phyloP scores from a whole-genome alignment of 2,113 vertebrate genomes.

The Tor tambroides region DNA sequence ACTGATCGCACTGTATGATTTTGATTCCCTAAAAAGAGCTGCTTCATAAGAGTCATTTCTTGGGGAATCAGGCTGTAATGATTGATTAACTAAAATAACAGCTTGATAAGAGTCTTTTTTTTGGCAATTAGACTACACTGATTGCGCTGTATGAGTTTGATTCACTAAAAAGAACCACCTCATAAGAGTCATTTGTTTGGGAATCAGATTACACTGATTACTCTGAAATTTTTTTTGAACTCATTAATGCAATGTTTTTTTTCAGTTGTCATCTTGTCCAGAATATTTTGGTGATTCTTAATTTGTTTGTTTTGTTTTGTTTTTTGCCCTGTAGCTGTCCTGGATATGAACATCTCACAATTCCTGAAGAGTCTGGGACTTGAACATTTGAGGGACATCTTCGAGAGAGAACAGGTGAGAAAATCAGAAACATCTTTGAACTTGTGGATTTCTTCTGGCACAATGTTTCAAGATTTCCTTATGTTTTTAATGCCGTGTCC shows the following conservation, averaged over 20 bases:
- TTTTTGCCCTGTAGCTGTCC: conserved; percentile 69
- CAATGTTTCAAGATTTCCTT: background rate
- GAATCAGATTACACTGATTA: background rate
- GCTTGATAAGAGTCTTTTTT: no score
- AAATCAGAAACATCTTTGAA: background rate
- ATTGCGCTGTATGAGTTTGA: no score
- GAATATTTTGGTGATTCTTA: background rate
- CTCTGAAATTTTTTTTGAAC: no score
- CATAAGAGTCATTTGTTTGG: background rate
- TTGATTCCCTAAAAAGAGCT: no score
- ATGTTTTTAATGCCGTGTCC: conserved; percentile 39
- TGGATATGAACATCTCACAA: conserved; percentile 97
- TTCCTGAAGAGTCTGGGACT: conserved; percentile 95
- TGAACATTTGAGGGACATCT: conserved; percentile 94
- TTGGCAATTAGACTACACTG: no score
- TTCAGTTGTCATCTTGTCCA: no score
- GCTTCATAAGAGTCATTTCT: no score
- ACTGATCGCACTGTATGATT: no score
- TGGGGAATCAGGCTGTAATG: no score
- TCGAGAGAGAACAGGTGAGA: conserved; percentile 94
- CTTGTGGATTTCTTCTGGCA: background rate
- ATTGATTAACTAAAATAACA: no score
- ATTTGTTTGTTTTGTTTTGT: background rate
- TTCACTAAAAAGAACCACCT: background rate
- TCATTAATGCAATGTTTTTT: background rate